Evolutionary conservation across 2,113 vertebrate species (phyloP).

Genomic region (Stomatorhinus ivindoensis): DNA sequence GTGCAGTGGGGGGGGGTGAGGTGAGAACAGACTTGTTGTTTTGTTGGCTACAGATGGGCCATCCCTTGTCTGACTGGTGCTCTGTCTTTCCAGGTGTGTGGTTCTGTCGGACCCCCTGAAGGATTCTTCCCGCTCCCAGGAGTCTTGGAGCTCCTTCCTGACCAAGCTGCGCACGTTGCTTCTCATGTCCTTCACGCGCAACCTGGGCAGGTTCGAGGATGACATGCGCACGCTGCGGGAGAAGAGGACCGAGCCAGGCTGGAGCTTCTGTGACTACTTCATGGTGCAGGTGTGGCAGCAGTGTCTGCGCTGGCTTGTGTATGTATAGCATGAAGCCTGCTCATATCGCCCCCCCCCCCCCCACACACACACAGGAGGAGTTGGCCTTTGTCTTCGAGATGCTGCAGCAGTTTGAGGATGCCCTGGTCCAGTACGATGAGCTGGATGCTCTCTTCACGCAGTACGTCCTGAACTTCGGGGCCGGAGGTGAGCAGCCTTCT

Average conservation of each 20-base stretch:
- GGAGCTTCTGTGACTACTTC: conserved; percentile 98
- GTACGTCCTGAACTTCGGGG: conserved; percentile 94
- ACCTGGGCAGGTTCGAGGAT: conserved; percentile 93
- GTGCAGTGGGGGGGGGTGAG: background rate
- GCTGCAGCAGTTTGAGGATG: conserved; percentile 97
- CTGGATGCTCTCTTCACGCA: conserved; percentile 96
- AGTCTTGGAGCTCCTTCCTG: conserved; percentile 94
- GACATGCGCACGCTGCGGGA: conserved; percentile 94
- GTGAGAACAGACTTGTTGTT: background rate
- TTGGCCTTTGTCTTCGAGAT: conserved; percentile 98
- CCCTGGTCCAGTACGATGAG: conserved; percentile 95
- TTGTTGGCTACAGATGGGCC: background rate
- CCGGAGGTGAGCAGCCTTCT: conserved; percentile 68
- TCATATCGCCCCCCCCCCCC: background rate
- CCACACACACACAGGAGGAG: conserved; percentile 70
- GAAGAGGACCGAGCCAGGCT: conserved; percentile 92
- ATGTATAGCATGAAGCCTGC: background rate
- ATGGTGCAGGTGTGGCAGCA: conserved; percentile 83
- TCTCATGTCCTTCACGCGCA: conserved; percentile 98
- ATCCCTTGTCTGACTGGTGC: background rate
- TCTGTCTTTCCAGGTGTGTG: conserved; percentile 69
- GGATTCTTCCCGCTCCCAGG: conserved; percentile 94
- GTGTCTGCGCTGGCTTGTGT: fast-evolving
- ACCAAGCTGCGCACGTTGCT: conserved; percentile 91
- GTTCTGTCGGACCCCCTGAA: conserved; percentile 91